Evolutionary conservation across 2,888 invertebrate genomes (phyloP).

Genomic region (Drosophila borborema): DNA sequence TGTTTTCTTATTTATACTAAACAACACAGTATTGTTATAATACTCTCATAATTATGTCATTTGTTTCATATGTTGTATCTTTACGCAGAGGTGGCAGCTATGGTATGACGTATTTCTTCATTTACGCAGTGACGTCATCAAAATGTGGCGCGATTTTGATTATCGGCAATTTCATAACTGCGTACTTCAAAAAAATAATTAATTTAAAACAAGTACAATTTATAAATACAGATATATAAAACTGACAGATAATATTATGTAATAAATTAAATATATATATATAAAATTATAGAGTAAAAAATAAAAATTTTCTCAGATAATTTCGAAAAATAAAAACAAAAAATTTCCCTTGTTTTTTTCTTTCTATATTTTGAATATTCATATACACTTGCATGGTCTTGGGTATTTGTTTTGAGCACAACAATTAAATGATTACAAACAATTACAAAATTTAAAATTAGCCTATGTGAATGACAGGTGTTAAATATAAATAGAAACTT

Average conservation of each 20-base stretch:
- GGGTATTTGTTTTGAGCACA: conserved; percentile 66
- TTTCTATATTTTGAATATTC: conserved; percentile 45
- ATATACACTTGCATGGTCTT: conserved; percentile 18
- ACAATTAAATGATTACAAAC: conserved; percentile 45
- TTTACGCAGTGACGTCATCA: conserved; percentile 31
- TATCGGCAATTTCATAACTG: conserved; percentile 21
- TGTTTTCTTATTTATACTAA: too few species aligned
- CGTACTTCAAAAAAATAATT: conserved; percentile 6
- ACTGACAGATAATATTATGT: too few species aligned
- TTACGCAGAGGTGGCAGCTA: conserved; percentile 15
- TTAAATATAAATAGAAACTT: conserved; percentile 74
- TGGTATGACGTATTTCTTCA: background rate
- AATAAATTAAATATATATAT: too few species aligned
- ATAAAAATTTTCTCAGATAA: too few species aligned
- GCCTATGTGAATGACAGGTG: conserved; percentile 57
- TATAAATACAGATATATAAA: background rate
- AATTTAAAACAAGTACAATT: background rate
- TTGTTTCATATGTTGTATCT: background rate
- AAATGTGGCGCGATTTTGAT: conserved; percentile 45
- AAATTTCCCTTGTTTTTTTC: conserved; percentile 33
- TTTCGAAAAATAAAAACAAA: background rate
- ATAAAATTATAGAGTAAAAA: background rate
- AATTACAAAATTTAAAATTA: conserved; percentile 45
- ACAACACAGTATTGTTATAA: too few species aligned
- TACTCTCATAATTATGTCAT: background rate